Base-by-base conservation (phyloP, 2,888 invertebrate genomes). In the Oxystoma pomonae region DNA sequence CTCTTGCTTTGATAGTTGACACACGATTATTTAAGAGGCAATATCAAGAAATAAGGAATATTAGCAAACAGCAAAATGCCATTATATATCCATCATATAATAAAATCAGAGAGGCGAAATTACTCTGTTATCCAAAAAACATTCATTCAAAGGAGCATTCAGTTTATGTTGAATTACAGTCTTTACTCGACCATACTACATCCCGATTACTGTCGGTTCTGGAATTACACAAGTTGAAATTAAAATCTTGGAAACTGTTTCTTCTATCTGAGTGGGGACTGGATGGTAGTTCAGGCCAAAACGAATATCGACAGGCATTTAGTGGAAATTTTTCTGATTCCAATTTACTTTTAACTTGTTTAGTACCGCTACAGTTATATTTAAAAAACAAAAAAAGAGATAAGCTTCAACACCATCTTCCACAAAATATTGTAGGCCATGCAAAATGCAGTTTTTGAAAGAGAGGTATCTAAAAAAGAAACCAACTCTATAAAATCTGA, bases 141-240 rank as follows among this genome's bases (percentile, higher is more conserved):
- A 59, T 59, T 59, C 16, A 16, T 18, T 9, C 59, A 17, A 52
- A 50, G 17, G 59, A 59, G n/a, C 59, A 59, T n/a, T 59, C 50
- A 16, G 59, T 51, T 51, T 53, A 3, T 12, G 12, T 35, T 7
- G 12, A 35, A 35, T 18, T 55, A 17, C 55, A 55, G 20, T 55
- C 55, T 17, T 17, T 55, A 55, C 18, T 55, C 16, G 55, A 55
- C 18, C 55, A 55, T 9, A 57, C 58, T 12, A 57, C 35, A 21
- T 57, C n/a, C 22, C 20, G 58, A 20, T 22, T 19, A 17, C 20
- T 57, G 16, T 57, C 58, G 18, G 18, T 16, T 20, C 22, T 57
- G 2, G 58, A 57, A 12, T 20, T 57, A 55, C 17, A 55, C 2
- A 18, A 18, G 16, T 20, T 19, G 16, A 55, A 55, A 19, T 55